These are phyloP conservation scores for Proctacanthus coquilletti DNA, from an alignment of 1,140 invertebrate species.

Conservation along the genomic window DNA sequence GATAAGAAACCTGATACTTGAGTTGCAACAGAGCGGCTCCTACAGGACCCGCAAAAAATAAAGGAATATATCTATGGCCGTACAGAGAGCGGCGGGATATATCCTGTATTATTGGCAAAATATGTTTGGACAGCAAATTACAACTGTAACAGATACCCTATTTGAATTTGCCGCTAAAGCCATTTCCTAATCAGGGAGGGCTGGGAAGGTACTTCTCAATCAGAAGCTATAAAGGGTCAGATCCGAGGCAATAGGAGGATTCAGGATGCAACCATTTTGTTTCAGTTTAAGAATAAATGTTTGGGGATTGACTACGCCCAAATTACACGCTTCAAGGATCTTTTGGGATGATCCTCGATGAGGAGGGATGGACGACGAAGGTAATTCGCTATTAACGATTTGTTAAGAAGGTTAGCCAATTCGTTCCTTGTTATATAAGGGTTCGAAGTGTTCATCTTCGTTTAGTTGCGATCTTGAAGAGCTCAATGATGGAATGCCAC, in stretches of 20 bases:
- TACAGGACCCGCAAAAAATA: neutral
- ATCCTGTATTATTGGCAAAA: neutral
- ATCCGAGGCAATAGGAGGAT: neutral
- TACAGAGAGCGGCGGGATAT: neutral
- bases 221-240: neutral
- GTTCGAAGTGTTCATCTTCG: no score
- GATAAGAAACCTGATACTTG: slow-evolving; percentile 3
- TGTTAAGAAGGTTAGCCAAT: no score
- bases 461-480: no score
- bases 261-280: neutral
- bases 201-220: neutral
- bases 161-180: neutral
- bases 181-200: neutral
- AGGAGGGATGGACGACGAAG: slow-evolving; percentile 1
- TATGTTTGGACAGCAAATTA: slow-evolving; percentile 3
- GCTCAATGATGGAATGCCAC: no score
- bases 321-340: neutral
- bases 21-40: neutral
- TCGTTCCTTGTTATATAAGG: no score
- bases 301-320: neutral
- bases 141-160: neutral
- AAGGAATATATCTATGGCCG: neutral
- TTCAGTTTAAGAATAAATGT: neutral
- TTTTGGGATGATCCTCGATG: slow-evolving; percentile 1
- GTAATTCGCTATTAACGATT: no score